phyloP scores from a whole-genome alignment of 2,113 vertebrate species.

The Litocranius walleri region DNA sequence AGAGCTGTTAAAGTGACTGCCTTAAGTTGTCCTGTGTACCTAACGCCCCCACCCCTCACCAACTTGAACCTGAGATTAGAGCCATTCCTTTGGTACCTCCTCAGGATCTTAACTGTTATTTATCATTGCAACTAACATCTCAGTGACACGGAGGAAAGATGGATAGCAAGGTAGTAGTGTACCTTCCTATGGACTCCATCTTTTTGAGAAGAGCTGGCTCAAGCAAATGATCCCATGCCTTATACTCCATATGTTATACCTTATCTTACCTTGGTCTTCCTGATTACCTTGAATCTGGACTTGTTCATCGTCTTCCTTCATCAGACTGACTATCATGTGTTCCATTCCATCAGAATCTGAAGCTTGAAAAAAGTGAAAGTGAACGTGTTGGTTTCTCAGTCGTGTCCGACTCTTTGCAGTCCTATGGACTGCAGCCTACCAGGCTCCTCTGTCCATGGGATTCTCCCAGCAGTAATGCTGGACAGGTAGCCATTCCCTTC shows the following conservation, averaged over 20 bases:
- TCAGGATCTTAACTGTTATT: background rate
- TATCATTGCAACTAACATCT: background rate
- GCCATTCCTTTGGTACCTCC: background rate
- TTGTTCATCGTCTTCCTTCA: background rate
- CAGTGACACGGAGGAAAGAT: background rate
- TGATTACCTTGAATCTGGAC: background rate
- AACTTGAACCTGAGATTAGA: background rate
- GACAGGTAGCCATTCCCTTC: background rate
- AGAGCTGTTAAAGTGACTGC: background rate
- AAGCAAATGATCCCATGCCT: background rate
- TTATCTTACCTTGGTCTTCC: background rate
- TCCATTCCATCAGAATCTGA: background rate
- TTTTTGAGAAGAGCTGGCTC: background rate
- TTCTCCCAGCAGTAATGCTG: background rate
- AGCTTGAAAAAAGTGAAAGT: background rate
- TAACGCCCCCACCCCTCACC: fast-evolving
- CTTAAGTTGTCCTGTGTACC: background rate
- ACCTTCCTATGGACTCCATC: background rate
- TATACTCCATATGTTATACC: background rate
- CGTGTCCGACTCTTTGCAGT: fast-evolving
- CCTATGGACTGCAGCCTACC: background rate
- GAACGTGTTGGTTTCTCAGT: background rate
- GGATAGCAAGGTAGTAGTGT: background rate
- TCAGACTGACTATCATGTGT: background rate
- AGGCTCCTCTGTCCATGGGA: background rate